Evolutionary conservation across 1,140 invertebrate species (phyloP).

Genomic region (Drosophila littoralis): DNA sequence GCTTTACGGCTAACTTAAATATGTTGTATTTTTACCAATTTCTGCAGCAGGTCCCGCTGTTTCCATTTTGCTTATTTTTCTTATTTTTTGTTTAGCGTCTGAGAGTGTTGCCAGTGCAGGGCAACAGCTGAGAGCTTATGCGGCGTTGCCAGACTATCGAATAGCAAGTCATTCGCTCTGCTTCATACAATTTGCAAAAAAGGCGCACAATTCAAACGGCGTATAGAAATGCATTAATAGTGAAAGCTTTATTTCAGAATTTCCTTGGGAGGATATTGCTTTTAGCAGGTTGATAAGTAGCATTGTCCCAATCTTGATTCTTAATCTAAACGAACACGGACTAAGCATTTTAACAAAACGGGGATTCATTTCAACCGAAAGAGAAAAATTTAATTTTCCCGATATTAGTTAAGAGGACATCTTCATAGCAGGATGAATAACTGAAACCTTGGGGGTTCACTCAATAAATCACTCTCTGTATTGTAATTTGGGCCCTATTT

Average conservation of each 20-base stretch:
- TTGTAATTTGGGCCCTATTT: no score
- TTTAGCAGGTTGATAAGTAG: no score
- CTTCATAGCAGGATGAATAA: no score
- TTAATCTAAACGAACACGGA: no score
- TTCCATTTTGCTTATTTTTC: constrained; percentile 73
- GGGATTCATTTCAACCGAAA: no score
- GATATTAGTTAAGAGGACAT: no score
- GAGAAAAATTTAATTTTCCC: no score
- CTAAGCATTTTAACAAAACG: no score
- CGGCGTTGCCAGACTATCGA: constrained; percentile 34
- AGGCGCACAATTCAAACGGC: constrained; percentile 11
- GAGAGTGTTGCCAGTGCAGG: constrained; percentile 35
- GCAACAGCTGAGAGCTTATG: constrained; percentile 34
- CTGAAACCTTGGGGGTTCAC: no score
- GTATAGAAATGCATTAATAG: not conserved
- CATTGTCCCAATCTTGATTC: not conserved
- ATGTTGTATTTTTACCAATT: constrained; percentile 67
- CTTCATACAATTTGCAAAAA: not conserved
- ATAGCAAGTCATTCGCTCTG: constrained; percentile 41
- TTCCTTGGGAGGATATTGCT: no score
- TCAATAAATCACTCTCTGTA: no score
- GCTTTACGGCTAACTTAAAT: not conserved
- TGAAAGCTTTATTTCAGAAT: not conserved
- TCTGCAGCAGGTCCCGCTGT: constrained; percentile 69
- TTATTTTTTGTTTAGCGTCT: constrained; percentile 47